phyloP scores from a whole-genome alignment of 2,888 invertebrate genomes.

The Schrankia costaestrigalis region DNA sequence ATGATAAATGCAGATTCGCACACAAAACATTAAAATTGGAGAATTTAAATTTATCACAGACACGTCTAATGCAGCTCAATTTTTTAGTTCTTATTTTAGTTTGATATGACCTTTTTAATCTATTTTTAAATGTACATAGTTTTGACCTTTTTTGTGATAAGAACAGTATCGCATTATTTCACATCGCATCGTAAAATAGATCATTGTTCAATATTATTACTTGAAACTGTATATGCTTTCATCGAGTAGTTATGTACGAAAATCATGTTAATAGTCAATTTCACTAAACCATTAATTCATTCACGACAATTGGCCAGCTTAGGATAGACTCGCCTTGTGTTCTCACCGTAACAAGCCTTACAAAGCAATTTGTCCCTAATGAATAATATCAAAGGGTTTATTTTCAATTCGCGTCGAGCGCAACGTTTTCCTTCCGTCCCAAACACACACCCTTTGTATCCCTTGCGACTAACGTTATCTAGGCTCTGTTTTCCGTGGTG shows the following conservation, averaged over 20 bases:
- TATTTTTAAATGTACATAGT: no score
- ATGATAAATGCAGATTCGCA: conserved; percentile 17
- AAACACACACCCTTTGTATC: conserved; percentile 36
- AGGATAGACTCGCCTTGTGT: conserved; percentile 10
- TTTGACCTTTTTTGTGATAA: no score
- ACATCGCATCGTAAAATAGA: no score
- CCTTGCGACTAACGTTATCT: conserved; percentile 39
- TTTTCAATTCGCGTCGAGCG: conserved; percentile 37
- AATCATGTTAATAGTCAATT: conserved; percentile 8
- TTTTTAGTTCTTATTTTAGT: no score
- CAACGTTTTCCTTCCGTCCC: conserved; percentile 25
- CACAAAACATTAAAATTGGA: conserved; percentile 8
- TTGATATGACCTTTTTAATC: no score
- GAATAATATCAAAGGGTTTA: conserved; percentile 43
- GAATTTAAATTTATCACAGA: conserved; percentile 15
- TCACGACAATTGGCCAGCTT: conserved; percentile 10
- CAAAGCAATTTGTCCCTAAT: conserved; percentile 45
- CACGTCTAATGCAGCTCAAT: no score
- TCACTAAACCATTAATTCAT: conserved; percentile 19
- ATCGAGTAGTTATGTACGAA: no score
- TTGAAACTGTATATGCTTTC: no score
- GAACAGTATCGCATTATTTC: no score
- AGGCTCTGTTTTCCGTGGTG: conserved; percentile 40
- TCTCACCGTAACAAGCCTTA: conserved; percentile 19
- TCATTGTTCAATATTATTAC: no score